These are phyloP conservation scores for Squalus acanthias DNA, from an alignment of 2,797 vertebrate species.

Conservation along the genomic window DNA sequence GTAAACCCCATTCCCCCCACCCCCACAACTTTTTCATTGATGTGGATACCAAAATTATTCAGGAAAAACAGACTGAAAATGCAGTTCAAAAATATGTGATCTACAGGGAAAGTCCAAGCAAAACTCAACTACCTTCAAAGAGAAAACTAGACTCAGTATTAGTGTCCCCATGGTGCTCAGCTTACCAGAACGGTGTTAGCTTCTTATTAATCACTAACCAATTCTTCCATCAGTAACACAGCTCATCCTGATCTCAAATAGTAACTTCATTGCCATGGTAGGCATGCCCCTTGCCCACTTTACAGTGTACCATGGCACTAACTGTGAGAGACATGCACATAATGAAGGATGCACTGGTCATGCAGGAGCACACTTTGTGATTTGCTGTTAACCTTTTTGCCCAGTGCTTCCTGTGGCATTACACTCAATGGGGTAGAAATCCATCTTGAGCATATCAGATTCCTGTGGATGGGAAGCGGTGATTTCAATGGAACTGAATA, in stretches of 20 bases:
- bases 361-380: background rate
- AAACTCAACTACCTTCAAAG: background rate
- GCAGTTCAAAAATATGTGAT: background rate
- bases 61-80: background rate
- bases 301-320: background rate
- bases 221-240: background rate
- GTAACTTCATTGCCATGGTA: too few relatives aligned
- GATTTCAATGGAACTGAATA: background rate
- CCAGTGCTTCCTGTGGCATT: background rate
- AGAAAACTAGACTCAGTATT: background rate
- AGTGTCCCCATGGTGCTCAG: background rate
- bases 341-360: too few relatives aligned
- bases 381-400: background rate
- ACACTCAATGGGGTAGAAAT: background rate
- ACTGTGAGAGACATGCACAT: background rate
- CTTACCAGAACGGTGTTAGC: background rate
- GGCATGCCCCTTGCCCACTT: background rate
- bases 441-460: background rate
- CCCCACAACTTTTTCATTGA: background rate
- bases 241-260: background rate
- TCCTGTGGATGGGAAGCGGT: background rate
- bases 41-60: background rate
- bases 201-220: background rate
- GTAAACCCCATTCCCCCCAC: background rate
- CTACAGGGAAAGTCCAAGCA: background rate